Evolutionary conservation across 1,140 invertebrate species (phyloP).

Genomic region (Eueides isabella): DNA sequence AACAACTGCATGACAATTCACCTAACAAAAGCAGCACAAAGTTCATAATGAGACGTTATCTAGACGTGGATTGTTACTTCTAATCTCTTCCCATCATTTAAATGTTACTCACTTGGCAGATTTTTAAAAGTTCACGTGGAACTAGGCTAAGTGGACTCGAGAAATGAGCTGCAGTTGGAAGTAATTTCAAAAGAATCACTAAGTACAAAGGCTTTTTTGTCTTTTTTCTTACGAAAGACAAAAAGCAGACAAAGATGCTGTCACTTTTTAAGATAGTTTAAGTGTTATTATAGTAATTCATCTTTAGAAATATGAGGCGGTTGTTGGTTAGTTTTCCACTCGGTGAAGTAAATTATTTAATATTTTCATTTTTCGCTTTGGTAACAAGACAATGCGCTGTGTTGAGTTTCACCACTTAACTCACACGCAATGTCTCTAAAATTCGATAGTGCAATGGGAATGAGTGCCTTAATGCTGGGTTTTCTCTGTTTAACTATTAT

Average conservation of each 20-base stretch:
- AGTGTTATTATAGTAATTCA: neutral
- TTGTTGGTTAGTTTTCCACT: too few relatives aligned
- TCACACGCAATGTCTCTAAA: too few relatives aligned
- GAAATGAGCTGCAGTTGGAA: constrained; percentile 33
- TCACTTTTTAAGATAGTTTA: neutral
- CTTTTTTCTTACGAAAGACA: neutral
- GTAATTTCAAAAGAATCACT: constrained; percentile 32
- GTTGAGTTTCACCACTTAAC: too few relatives aligned
- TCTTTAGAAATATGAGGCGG: neutral
- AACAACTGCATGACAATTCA: neutral
- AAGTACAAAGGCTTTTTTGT: constrained; percentile 1
- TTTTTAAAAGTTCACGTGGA: constrained; percentile 26
- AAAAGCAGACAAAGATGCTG: neutral
- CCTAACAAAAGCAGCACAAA: neutral
- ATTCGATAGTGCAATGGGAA: too few relatives aligned
- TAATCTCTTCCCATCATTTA: constrained; percentile 1
- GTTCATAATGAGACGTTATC: constrained; percentile 1
- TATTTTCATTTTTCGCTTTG: too few relatives aligned
- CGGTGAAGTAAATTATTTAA: too few relatives aligned
- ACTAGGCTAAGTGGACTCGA: constrained; percentile 33
- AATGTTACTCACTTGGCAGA: neutral
- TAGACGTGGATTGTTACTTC: neutral
- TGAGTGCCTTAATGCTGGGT: too few relatives aligned
- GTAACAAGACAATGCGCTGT: too few relatives aligned
- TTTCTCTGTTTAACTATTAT: too few relatives aligned